Conservation (phyloP, 2,888 invertebrate species). For the Caenorhabditis zanzibari region DNA sequence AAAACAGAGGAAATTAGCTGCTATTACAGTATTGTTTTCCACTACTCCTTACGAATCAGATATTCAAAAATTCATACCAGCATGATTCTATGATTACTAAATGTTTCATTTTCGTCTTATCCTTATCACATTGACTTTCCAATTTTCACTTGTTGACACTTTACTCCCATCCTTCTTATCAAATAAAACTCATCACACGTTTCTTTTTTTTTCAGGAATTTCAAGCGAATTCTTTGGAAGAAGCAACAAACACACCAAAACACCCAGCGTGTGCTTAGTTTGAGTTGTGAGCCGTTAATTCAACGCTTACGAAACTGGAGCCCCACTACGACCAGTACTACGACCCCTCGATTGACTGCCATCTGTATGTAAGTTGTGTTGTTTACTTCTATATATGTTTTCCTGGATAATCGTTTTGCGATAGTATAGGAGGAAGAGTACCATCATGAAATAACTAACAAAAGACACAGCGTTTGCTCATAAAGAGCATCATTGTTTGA, state of each 20-base stretch:
- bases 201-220: conserved; percentile 33
- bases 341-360: conserved; percentile 47
- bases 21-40: neutral
- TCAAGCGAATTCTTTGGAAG: conserved; percentile 31
- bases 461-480: too few relatives aligned
- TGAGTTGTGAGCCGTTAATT: conserved; percentile 27
- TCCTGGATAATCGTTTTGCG: neutral
- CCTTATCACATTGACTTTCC: neutral
- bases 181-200: neutral
- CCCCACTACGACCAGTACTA: conserved; percentile 58
- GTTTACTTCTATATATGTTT: neutral
- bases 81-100: neutral
- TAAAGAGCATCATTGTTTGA: too few relatives aligned
- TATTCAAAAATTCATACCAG: conserved; percentile 2
- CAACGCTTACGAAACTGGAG: conserved; percentile 58
- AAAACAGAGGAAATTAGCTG: too few relatives aligned
- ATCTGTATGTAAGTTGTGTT: conserved; percentile 63
- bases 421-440: neutral
- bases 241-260: conserved; percentile 15
- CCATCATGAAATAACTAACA: neutral
- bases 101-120: neutral
- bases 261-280: conserved; percentile 1
- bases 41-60: too few relatives aligned
- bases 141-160: neutral
- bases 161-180: neutral